A percentile compares a stretch with the other conserved stretches of the same genome.
Conservation (phyloP, 2,113 vertebrate genomes). For the Ploceus nigricollis region DNA sequence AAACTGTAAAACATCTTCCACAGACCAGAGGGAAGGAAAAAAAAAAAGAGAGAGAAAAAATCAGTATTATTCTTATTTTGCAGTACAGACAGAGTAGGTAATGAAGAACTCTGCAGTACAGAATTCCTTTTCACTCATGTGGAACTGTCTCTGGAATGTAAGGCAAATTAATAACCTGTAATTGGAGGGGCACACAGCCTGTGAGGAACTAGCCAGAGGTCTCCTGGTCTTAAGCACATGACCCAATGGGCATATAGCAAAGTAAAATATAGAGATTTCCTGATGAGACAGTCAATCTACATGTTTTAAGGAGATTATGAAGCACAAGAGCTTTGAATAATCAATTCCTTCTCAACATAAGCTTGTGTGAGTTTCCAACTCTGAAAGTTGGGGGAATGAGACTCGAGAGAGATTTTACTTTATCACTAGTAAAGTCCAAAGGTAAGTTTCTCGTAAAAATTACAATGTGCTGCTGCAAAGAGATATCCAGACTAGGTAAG, state of each 20-base stretch:
- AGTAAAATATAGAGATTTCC: slow-evolving; percentile 42
- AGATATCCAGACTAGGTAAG: background rate
- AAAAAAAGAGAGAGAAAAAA: background rate
- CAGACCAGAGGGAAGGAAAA: background rate
- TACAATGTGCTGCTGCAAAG: slow-evolving; percentile 18
- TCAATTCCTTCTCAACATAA: slow-evolving; percentile 57
- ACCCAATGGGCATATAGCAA: background rate
- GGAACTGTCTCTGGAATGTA: slow-evolving; percentile 44
- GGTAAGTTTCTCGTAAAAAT: slow-evolving; percentile 38
- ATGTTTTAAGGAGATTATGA: slow-evolving; percentile 64
- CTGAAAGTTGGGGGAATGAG: slow-evolving; percentile 28
- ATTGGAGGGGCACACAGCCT: slow-evolving; percentile 31
- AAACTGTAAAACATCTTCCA: slow-evolving; percentile 52
- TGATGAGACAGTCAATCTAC: slow-evolving; percentile 53
- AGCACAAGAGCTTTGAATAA: slow-evolving; percentile 52
- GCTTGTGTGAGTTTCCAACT: slow-evolving; percentile 32
- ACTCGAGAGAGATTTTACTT: slow-evolving; percentile 52
- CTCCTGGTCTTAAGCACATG: slow-evolving; percentile 40
- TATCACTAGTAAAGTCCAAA: slow-evolving; percentile 46
- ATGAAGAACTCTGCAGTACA: background rate
- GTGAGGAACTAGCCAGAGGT: slow-evolving; percentile 9
- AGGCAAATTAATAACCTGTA: slow-evolving; percentile 58
- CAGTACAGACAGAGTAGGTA: slow-evolving; percentile 32
- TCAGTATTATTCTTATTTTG: slow-evolving; percentile 30
- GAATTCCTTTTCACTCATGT: slow-evolving; percentile 32